Evolutionary conservation across 2,888 invertebrate genomes (phyloP).

Genomic region (Dryomyza anilis): DNA sequence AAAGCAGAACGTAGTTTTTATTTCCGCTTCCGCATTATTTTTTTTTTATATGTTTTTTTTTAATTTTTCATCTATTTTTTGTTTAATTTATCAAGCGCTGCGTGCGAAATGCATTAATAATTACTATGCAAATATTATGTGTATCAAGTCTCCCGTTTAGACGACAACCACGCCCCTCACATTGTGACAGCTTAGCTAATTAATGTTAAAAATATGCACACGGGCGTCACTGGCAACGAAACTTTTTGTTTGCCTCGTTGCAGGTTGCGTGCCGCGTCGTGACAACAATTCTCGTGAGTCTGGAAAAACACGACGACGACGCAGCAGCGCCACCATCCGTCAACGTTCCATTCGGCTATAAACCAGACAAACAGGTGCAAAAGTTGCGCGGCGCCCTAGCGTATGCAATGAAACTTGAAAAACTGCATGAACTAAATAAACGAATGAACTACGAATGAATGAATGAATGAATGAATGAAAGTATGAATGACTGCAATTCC

Average conservation of each 20-base stretch:
- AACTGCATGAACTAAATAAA: no score
- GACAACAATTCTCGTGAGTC: no score
- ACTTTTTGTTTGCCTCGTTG: background rate
- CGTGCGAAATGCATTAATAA: constrained; percentile 7
- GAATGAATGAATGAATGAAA: no score
- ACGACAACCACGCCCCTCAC: background rate
- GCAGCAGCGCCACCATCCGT: no score
- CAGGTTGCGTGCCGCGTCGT: background rate
- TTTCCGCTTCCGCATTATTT: constrained; percentile 5
- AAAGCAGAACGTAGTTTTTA: background rate
- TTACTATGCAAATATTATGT: constrained; percentile 17
- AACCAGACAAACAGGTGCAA: no score
- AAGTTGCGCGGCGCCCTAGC: no score
- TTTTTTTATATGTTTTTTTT: background rate
- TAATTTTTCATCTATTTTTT: background rate
- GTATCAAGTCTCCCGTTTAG: no score
- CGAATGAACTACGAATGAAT: no score
- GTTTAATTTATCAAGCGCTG: background rate
- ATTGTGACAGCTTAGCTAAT: background rate
- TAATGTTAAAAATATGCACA: background rate
- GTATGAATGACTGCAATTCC: constrained; percentile 31
- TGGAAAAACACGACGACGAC: no score
- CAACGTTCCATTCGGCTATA: no score
- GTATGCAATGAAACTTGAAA: no score
- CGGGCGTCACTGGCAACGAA: background rate